phyloP scores from a whole-genome alignment of 2,797 vertebrate species.

The Aphelocoma californica region DNA sequence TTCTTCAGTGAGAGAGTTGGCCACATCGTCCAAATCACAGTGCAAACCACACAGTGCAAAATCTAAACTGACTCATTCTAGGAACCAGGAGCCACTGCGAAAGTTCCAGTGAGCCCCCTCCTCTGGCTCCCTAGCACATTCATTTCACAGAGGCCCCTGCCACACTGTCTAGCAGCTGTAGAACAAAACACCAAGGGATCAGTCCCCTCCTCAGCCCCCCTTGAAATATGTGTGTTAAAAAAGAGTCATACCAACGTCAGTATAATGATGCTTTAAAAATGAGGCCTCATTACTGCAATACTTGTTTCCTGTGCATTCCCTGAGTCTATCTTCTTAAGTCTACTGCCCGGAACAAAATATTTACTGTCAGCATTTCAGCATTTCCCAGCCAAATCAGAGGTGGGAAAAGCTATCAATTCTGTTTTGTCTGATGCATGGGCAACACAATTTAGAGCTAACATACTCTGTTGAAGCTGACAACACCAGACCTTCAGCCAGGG shows the following conservation, averaged over 20 bases:
- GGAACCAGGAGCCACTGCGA: background rate
- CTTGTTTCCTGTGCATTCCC: background rate
- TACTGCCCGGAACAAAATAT: conserved; percentile 1
- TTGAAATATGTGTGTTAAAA: background rate
- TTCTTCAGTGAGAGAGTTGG: background rate
- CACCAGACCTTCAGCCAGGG: background rate
- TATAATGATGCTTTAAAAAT: background rate
- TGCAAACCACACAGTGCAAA: background rate
- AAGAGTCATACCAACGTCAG: background rate
- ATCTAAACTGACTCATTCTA: background rate
- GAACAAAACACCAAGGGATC: background rate
- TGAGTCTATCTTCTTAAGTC: background rate
- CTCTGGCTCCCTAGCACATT: background rate
- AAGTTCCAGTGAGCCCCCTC: background rate
- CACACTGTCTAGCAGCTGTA: background rate
- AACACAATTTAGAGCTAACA: background rate
- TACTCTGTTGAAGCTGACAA: background rate
- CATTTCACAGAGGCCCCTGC: background rate
- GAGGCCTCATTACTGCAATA: conserved; percentile 8
- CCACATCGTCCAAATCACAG: background rate
- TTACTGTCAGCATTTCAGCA: conserved; percentile 19
- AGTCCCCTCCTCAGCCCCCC: background rate
- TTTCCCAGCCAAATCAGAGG: background rate
- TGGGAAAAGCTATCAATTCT: background rate
- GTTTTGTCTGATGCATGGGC: background rate